Percentiles rank a stretch among this genome's conserved stretches.
Evolutionary conservation across 2,113 vertebrate species (phyloP).

Genomic region (Centrocercus urophasianus): DNA sequence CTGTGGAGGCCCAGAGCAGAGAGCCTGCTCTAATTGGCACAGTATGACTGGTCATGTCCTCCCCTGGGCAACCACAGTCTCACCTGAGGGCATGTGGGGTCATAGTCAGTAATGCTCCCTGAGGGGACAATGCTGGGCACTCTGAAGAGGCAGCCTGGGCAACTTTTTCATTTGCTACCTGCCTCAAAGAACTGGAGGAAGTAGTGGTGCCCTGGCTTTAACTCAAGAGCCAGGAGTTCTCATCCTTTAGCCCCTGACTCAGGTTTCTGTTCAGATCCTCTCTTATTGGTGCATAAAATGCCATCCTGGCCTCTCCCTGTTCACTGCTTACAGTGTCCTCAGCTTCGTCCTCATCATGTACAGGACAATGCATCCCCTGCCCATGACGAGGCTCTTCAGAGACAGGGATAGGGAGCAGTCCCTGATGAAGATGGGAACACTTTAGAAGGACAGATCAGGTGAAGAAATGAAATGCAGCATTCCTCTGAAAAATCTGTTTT

Average conservation of each 20-base stretch:
- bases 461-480: not conserved
- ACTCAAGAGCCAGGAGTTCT: not conserved
- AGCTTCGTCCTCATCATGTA: not conserved
- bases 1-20: not conserved
- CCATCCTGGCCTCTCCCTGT: not conserved
- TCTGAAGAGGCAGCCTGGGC: not conserved
- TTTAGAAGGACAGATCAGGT: not conserved
- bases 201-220: not conserved
- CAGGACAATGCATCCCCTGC: not conserved
- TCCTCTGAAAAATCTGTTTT: not conserved
- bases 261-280: not conserved
- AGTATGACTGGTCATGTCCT: accelerated
- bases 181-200: not conserved
- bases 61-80: not conserved
- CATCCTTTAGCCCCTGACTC: not conserved
- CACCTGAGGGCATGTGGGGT: not conserved
- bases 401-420: not conserved
- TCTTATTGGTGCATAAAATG: not conserved
- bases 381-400: not conserved
- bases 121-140: not conserved
- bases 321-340: not conserved
- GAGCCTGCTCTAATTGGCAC: not conserved
- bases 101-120: not conserved
- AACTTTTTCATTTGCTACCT: not conserved
- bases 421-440: not conserved